These are phyloP conservation scores for Tyrannus savana DNA, from an alignment of 2,113 vertebrate genomes.

Conservation along the genomic window DNA sequence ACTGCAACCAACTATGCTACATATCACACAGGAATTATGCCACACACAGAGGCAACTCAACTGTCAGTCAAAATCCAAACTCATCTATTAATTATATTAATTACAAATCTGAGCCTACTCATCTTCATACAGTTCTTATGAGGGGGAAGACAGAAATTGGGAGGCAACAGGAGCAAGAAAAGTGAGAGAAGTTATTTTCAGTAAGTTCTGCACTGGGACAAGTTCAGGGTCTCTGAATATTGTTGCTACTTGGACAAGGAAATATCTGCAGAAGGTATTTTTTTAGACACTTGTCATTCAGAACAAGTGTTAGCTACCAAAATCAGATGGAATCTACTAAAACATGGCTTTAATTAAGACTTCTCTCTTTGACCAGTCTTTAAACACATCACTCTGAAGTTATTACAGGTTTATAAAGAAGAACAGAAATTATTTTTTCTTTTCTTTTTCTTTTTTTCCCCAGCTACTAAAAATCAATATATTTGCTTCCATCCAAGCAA, in stretches of 20 bases:
- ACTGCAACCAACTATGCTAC: neutral
- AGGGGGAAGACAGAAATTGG: neutral
- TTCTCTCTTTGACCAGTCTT: neutral
- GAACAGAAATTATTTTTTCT: neutral
- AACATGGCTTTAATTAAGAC: neutral
- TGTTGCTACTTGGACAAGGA: neutral
- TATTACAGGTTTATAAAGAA: neutral
- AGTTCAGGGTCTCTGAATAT: neutral
- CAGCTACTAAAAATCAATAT: neutral
- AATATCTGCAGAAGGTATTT: neutral
- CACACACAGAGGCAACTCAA: neutral
- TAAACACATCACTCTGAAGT: neutral
- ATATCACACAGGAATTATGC: neutral
- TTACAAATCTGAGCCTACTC: neutral
- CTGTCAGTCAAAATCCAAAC: neutral
- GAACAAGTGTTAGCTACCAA: neutral
- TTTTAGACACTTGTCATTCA: neutral
- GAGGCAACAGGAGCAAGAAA: accelerated
- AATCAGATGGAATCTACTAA: neutral
- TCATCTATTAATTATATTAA: neutral
- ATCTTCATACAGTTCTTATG: neutral
- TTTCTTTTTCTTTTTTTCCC: neutral
- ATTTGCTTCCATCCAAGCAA: neutral
- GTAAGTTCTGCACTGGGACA: neutral
- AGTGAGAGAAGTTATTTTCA: neutral